phyloP scores from a whole-genome alignment of 2,797 vertebrate species.

The Typhlichthys subterraneus region DNA sequence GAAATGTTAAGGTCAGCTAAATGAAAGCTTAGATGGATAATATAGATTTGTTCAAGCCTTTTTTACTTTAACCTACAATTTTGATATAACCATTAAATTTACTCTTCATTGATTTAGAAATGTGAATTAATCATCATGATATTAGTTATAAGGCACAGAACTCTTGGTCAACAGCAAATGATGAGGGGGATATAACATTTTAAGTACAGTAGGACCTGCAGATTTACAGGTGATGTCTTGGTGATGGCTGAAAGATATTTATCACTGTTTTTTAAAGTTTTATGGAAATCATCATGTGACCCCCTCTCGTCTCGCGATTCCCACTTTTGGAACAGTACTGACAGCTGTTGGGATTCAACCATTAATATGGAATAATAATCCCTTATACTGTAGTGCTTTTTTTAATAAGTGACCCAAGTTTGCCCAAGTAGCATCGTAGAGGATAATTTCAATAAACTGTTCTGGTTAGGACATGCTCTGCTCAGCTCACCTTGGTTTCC shows the following conservation, averaged over 20 bases:
- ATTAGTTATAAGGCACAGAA: conserved; percentile 16
- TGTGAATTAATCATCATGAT: neutral
- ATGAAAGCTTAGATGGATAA: neutral
- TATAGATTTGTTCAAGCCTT: neutral
- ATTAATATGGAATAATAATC: conserved; percentile 30
- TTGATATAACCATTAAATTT: neutral
- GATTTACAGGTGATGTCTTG: too few species aligned
- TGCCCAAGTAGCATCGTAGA: conserved; percentile 6
- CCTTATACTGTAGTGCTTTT: neutral
- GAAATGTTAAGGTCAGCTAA: neutral
- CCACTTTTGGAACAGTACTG: too few species aligned
- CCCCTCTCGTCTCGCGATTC: too few species aligned
- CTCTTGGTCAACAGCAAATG: conserved; percentile 8
- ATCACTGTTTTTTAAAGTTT: too few species aligned
- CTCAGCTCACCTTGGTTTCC: conserved; percentile 28
- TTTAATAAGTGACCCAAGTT: conserved; percentile 3
- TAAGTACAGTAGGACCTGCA: neutral
- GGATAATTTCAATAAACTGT: conserved; percentile 32
- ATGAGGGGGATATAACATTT: conserved; percentile 17
- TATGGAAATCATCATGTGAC: too few species aligned
- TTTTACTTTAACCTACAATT: neutral
- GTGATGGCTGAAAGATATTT: too few species aligned
- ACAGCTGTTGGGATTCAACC: conserved; percentile 27
- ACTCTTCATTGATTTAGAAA: neutral
- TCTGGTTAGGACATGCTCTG: conserved; percentile 63